These are phyloP conservation scores for Hoplostethus atlanticus DNA, from an alignment of 2,797 vertebrate genomes.

Conservation along the genomic window DNA sequence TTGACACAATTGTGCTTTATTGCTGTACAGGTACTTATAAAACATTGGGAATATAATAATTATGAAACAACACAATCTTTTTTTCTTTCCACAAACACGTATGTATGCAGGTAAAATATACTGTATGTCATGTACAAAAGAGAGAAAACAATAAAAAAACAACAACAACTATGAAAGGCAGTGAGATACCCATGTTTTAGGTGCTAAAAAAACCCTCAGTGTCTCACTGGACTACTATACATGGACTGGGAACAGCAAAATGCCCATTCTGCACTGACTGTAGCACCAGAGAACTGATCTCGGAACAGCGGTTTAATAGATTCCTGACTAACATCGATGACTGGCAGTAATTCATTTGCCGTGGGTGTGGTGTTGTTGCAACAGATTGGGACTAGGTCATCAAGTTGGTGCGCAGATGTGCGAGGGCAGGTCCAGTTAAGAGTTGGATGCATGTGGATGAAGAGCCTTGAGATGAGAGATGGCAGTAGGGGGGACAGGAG, in stretches of 20 bases:
- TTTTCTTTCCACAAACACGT: constrained; percentile 81
- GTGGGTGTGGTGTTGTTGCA: constrained; percentile 28
- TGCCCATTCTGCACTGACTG: constrained; percentile 45
- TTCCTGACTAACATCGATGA: constrained; percentile 56
- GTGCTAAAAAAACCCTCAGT: constrained; percentile 48
- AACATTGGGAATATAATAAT: constrained; percentile 84
- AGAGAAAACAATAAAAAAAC: constrained; percentile 54
- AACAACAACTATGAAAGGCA: constrained; percentile 76
- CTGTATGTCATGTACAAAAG: constrained; percentile 80
- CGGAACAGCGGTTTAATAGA: constrained; percentile 44
- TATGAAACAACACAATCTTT: constrained; percentile 82
- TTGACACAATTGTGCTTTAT: constrained; percentile 87
- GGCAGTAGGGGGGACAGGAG: constrained; percentile 25
- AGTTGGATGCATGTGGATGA: constrained; percentile 22
- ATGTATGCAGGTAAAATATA: constrained; percentile 79
- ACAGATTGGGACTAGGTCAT: constrained; percentile 45
- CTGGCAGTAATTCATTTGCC: constrained; percentile 50
- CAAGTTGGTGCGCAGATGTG: constrained; percentile 10
- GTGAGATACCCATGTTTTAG: constrained; percentile 59
- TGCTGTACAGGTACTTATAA: constrained; percentile 89
- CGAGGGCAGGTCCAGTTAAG: constrained; percentile 20
- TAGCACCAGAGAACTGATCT: constrained; percentile 68
- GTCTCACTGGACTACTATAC: constrained; percentile 54
- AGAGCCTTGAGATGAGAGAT: constrained; percentile 20
- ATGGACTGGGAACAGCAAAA: constrained; percentile 53